Evolutionary conservation across 1,140 invertebrate species (phyloP).

Genomic region (Holotrichia oblita): DNA sequence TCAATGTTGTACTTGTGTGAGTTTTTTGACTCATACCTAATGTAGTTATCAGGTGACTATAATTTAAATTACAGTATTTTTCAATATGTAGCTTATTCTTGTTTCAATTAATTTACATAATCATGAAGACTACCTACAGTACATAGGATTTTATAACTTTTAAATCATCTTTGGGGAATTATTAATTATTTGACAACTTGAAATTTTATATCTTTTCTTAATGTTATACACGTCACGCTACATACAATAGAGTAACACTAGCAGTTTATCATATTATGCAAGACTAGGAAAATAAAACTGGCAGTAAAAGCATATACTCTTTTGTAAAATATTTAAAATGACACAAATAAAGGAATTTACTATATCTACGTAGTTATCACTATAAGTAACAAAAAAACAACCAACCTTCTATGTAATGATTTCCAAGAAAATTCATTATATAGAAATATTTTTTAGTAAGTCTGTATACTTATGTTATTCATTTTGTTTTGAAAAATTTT

Average conservation of each 20-base stretch:
- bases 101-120: background rate
- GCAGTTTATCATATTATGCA: background rate
- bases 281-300: background rate
- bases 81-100: constrained; percentile 25
- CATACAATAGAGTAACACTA: constrained; percentile 8
- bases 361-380: background rate
- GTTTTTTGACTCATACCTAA: constrained; percentile 21
- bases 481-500: too few relatives aligned
- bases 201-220: constrained; percentile 15
- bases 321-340: constrained; percentile 34
- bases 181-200: constrained; percentile 3
- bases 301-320: constrained; percentile 7
- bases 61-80: constrained; percentile 38
- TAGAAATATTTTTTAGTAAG: too few relatives aligned
- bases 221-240: constrained; percentile 11
- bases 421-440: too few relatives aligned
- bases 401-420: too few relatives aligned
- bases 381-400: too few relatives aligned
- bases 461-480: too few relatives aligned
- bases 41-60: constrained; percentile 37
- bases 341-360: constrained; percentile 37
- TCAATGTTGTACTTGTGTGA: constrained; percentile 38
- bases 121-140: background rate
- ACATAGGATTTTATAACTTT: background rate
- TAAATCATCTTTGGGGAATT: background rate